Base-by-base conservation (phyloP, 1,140 invertebrate species). In the Apocrypta bakeri region DNA sequence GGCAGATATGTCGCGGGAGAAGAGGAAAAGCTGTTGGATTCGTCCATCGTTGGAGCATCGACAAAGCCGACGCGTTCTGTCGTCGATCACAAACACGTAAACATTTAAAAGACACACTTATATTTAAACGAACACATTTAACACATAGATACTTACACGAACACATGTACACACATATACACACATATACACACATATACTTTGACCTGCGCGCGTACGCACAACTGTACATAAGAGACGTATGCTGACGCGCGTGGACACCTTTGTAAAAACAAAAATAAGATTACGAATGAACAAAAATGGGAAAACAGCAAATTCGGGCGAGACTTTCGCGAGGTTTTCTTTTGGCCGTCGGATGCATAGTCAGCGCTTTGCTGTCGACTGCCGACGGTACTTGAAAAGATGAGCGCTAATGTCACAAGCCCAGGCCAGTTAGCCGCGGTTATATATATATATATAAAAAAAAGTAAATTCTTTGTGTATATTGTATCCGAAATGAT, bases 21-120 rank as follows among this genome's bases (percentile, higher is more conserved):
- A 37, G 37, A 75, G 63, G 76, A 75, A 40, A 63, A 64, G 73
- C 6, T 14, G 68, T 40, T 63, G n/a, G 37, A 64, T 73, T 81
- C 56, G 33, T 81, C 79, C 56, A 29, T 42, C 69, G 71, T 42
- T 73, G 42, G 68, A 74, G n/a, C n/a, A 29, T 11, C 71, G 33
- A 73, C 77, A 64, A 85, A 84, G 63, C 73, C 77, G 81, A 42
- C 84, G 80, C 81, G 63, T 25, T 27, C 24, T 29, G 27, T 66
- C 68, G 71, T 84, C 84, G 66, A 79, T 79, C 29, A 61, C 33
- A 71, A 68, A 56, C 66, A 31, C 14, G 31, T 27, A 40, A 14
- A 82, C n/a, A 64, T 31, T 56, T 3, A 9, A 56, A 61, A 14
- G 25, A 25, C 21, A 64, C 42, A 61, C 21, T 40, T 24, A 72